Conservation (phyloP, 1,140 invertebrate species). For the Asobara japonica region DNA sequence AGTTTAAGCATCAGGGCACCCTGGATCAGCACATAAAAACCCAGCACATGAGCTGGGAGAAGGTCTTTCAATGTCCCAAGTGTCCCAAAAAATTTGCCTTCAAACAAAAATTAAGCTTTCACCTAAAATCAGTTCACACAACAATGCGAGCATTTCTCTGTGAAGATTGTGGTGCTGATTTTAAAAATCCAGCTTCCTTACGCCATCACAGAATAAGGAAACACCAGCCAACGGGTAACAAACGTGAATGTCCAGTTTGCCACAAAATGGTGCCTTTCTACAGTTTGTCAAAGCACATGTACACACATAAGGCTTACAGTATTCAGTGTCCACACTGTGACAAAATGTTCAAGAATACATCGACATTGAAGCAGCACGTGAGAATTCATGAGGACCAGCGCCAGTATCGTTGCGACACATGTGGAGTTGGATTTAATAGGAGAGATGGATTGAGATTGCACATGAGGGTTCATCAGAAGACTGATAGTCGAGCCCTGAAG, state of each 20-base stretch:
- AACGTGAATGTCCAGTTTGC: conserved; percentile 60
- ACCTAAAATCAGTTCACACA: conserved; percentile 63
- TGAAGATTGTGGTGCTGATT: conserved; percentile 64
- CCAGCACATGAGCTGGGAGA: conserved; percentile 61
- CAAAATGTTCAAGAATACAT: conserved; percentile 66
- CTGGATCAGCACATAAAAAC: conserved; percentile 63
- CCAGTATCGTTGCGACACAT: conserved; percentile 62
- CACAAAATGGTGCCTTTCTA: conserved; percentile 63
- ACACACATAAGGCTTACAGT: conserved; percentile 64
- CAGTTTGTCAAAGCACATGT: conserved; percentile 64
- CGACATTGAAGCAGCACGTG: conserved; percentile 63
- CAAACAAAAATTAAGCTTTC: conserved; percentile 64
- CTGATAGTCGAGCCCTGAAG: conserved; percentile 58
- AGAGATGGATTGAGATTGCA: conserved; percentile 67
- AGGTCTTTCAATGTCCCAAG: conserved; percentile 62
- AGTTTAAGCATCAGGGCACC: conserved; percentile 63
- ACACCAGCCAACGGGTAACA: conserved; percentile 59
- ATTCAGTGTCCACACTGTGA: conserved; percentile 64
- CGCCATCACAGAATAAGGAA: conserved; percentile 63
- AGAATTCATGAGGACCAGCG: conserved; percentile 65
- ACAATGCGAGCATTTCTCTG: conserved; percentile 59
- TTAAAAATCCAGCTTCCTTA: conserved; percentile 64
- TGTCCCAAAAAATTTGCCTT: conserved; percentile 65
- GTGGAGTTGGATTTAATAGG: conserved; percentile 63
- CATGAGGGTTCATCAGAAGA: conserved; percentile 62